Base-by-base conservation (phyloP, 2,888 invertebrate genomes). In the Leptinotarsa rubiginosa region DNA sequence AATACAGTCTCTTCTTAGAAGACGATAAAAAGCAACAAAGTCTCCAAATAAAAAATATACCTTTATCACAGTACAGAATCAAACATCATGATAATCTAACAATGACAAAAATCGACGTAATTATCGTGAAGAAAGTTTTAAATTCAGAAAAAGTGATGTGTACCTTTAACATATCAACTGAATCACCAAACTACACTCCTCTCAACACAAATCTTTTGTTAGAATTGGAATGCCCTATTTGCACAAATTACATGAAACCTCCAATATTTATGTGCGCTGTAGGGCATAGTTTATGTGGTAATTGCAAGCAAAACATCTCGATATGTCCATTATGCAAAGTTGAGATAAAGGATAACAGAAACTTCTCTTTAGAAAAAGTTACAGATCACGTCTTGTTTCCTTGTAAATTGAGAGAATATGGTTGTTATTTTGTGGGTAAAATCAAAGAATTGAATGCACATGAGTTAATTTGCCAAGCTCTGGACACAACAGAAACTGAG, bases 151-250 rank as follows among this genome's bases (percentile, higher is more conserved):
- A 62, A 5, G 62, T 62, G 16, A 62, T 5, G 4, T 62, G 62
- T 15, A 62, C 25, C 16, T 62, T 62, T n/a, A 56, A 31, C 10
- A 25, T 62, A 10, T 25, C 1, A 31, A 15, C 16, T 5, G 31
- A 25, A 25, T 25, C 62, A 15, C 15, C 22, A 62, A 31, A 62
- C 15, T n/a, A 62, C 15, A 64, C 22, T 18, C 5, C n/a, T 1
- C 15, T 68, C 10, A 68, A 68, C 13, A 52, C 47, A 31, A 25
- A 52, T 25, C 67, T 68, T 31, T n/a, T 68, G 31, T 50, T 52
- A n/a, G 67, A 68, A 70, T 47, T 62, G 31, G 70, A 70, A 50
- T 70, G 70, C n/a, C 70, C 70, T 5, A n/a, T 70, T 16, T 70
- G 70, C 25, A 64, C 47, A 1, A 31, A 64, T 47, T 65, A 70